Conservation (phyloP, 2,888 invertebrate genomes). For the Sinohyriopsis cumingii region DNA sequence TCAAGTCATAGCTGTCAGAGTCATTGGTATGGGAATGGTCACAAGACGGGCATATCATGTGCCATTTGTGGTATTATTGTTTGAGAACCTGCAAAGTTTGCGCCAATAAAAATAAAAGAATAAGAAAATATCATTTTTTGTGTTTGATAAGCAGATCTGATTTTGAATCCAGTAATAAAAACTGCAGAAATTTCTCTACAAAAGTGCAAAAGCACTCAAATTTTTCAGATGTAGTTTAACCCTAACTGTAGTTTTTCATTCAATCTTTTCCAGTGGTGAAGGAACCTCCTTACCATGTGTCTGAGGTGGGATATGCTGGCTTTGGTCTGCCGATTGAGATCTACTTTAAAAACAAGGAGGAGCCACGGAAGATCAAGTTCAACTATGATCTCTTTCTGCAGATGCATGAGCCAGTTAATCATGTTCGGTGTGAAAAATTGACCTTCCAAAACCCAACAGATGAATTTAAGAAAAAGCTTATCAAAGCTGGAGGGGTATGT, state of each 20-base stretch:
- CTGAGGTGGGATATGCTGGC: constrained; percentile 97
- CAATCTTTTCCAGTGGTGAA: constrained; percentile 82
- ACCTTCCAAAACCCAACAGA: constrained; percentile 89
- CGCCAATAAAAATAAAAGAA: too few relatives aligned
- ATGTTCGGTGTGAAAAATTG: constrained; percentile 85
- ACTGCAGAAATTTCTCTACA: background rate
- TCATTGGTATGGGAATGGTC: too few relatives aligned
- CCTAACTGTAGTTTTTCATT: background rate
- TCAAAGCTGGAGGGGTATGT: constrained; percentile 88
- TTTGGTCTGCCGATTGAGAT: constrained; percentile 92
- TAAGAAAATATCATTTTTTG: too few relatives aligned
- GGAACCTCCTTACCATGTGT: constrained; percentile 90
- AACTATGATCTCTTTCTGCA: constrained; percentile 90
- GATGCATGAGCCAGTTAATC: constrained; percentile 79
- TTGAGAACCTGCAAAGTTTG: too few relatives aligned
- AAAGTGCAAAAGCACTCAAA: background rate
- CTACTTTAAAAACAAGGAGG: constrained; percentile 85
- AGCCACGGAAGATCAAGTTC: constrained; percentile 84
- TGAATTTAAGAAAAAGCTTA: constrained; percentile 88
- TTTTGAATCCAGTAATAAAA: too few relatives aligned
- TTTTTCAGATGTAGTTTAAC: background rate
- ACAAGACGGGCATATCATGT: too few relatives aligned
- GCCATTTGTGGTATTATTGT: too few relatives aligned
- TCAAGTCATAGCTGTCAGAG: too few relatives aligned
- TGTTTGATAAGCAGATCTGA: too few relatives aligned